These are phyloP conservation scores for Chanos chanos DNA, from an alignment of 2,797 vertebrate genomes.

Conservation along the genomic window DNA sequence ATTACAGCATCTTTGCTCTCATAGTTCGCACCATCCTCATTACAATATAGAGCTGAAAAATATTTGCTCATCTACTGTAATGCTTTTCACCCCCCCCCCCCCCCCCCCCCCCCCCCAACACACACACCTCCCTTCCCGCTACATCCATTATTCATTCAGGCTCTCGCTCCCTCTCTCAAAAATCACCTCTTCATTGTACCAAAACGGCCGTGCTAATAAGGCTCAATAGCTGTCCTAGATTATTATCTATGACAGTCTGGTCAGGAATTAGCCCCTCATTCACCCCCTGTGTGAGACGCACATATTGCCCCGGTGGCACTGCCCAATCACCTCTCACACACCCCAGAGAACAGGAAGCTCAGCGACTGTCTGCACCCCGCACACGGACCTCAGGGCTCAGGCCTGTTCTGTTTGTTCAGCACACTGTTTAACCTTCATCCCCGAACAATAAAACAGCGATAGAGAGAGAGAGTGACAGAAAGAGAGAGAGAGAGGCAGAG, in stretches of 20 bases:
- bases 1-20: slow-evolving; percentile 36
- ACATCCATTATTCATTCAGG: slow-evolving; percentile 58
- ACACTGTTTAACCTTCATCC: slow-evolving; percentile 80
- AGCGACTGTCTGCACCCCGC: slow-evolving; percentile 3
- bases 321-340: slow-evolving; percentile 58
- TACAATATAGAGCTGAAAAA: slow-evolving; percentile 44
- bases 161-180: slow-evolving; percentile 55
- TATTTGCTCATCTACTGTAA: slow-evolving; percentile 45
- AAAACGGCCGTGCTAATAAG: slow-evolving; percentile 64
- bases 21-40: slow-evolving; percentile 41
- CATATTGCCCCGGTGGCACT: slow-evolving; percentile 47
- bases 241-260: slow-evolving; percentile 68
- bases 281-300: slow-evolving; percentile 52
- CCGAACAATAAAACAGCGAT: slow-evolving; percentile 75
- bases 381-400: slow-evolving; percentile 24
- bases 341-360: slow-evolving; percentile 31
- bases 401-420: slow-evolving; percentile 76
- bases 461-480: slow-evolving; percentile 46
- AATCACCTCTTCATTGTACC: slow-evolving; percentile 58
- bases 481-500: slow-evolving; percentile 38
- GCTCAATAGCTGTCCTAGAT: slow-evolving; percentile 65
- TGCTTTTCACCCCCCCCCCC: slow-evolving; percentile 30
- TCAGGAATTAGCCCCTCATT: slow-evolving; percentile 64
- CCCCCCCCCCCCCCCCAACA: not conserved
- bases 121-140: not conserved